These are phyloP conservation scores for Propsilocerus akamusi DNA, from an alignment of 1,140 invertebrate species.

Conservation along the genomic window DNA sequence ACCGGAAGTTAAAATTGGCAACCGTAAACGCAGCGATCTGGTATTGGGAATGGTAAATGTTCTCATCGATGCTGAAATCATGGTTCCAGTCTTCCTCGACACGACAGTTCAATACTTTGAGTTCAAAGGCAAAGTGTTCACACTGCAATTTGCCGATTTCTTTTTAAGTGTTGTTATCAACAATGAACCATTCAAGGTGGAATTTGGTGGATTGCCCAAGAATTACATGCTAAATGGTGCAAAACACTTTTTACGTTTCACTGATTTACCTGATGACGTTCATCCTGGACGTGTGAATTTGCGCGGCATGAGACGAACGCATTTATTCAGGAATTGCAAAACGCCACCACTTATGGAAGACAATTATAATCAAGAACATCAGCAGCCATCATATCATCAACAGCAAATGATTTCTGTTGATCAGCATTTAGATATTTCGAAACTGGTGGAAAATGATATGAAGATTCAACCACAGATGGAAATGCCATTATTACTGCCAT, in stretches of 20 bases:
- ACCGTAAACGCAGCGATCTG: slow-evolving; percentile 46
- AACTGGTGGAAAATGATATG: not conserved
- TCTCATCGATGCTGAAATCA: slow-evolving; percentile 57
- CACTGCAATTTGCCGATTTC: slow-evolving; percentile 59
- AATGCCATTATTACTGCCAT: slow-evolving; percentile 1
- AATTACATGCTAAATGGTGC: slow-evolving; percentile 60
- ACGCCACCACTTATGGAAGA: not conserved
- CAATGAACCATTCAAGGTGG: slow-evolving; percentile 59
- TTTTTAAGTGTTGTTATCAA: slow-evolving; percentile 63
- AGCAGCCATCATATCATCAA: slow-evolving; percentile 5
- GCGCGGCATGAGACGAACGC: slow-evolving; percentile 40
- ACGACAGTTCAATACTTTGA: slow-evolving; percentile 65
- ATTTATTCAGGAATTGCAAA: not conserved
- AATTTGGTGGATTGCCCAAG: slow-evolving; percentile 85
- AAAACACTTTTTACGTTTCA: slow-evolving; percentile 67
- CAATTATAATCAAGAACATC: not conserved
- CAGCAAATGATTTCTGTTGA: not conserved
- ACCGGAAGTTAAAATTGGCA: slow-evolving; percentile 66
- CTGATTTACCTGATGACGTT: slow-evolving; percentile 55
- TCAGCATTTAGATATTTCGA: not conserved
- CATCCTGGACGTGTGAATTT: slow-evolving; percentile 47
- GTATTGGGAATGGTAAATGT: slow-evolving; percentile 67
- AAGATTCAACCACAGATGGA: slow-evolving; percentile 10
- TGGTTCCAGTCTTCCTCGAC: slow-evolving; percentile 69
- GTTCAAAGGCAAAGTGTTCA: slow-evolving; percentile 52